A percentile compares a stretch with the other conserved stretches of the same genome.
Conservation (phyloP, 2,113 vertebrate genomes). For the Cyanoliseus patagonus region DNA sequence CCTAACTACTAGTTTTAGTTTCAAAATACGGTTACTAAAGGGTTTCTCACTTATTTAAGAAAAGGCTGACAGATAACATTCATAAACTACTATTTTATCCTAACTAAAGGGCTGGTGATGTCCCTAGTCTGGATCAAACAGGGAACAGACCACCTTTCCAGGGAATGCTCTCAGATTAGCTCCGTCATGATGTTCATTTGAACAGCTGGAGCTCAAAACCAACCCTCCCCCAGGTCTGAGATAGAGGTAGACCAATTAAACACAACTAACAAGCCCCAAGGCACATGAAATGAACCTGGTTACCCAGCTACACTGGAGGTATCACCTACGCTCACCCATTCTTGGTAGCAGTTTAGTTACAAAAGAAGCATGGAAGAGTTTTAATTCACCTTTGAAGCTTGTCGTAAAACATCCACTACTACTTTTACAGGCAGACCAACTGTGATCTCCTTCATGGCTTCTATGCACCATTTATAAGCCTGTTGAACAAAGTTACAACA, state of each 20-base stretch:
- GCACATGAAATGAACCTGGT: neutral
- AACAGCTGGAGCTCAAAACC: neutral
- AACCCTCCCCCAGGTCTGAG: neutral
- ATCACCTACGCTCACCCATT: neutral
- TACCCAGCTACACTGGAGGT: neutral
- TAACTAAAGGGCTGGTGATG: neutral
- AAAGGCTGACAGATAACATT: neutral
- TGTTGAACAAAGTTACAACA: slow-evolving; percentile 54
- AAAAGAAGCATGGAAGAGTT: neutral
- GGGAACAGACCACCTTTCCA: neutral
- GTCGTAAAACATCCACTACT: slow-evolving; percentile 95
- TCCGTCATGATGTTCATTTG: rapidly evolving
- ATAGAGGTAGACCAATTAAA: neutral
- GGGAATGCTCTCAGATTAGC: neutral
- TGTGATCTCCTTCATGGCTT: slow-evolving; percentile 97
- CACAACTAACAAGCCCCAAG: neutral
- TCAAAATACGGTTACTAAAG: neutral
- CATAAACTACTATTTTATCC: neutral
- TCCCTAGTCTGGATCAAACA: neutral
- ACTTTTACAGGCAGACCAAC: slow-evolving; percentile 94
- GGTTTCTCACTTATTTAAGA: neutral
- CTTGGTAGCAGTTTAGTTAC: neutral
- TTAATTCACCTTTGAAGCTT: slow-evolving; percentile 92
- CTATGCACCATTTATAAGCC: slow-evolving; percentile 99
- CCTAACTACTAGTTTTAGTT: rapidly evolving